phyloP scores from a whole-genome alignment of 2,888 invertebrate genomes.

The Polymixis lichenea region DNA sequence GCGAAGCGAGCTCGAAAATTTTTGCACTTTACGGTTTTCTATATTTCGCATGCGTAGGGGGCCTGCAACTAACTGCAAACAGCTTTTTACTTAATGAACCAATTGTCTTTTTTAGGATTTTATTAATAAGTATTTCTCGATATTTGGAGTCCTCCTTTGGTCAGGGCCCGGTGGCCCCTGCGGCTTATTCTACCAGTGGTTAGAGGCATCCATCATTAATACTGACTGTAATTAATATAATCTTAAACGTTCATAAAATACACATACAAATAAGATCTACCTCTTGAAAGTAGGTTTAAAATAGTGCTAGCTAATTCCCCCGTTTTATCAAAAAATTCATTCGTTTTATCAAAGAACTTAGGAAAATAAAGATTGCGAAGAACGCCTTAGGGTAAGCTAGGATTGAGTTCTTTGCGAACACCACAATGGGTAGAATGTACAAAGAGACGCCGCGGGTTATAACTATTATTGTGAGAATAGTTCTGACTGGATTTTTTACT shows the following conservation, averaged over 20 bases:
- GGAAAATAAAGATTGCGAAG: constrained; percentile 46
- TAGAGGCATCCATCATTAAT: background rate
- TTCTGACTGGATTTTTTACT: constrained; percentile 6
- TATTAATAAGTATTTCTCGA: background rate
- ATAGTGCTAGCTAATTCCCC: constrained; percentile 40
- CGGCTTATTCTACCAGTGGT: background rate
- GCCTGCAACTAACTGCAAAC: background rate
- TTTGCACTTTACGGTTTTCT: too few species aligned
- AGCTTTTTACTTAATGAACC: background rate
- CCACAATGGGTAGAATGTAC: constrained; percentile 34
- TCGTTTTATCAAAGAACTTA: constrained; percentile 60
- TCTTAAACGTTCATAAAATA: too few species aligned
- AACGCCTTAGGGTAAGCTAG: constrained; percentile 36
- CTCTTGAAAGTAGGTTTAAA: constrained; percentile 4
- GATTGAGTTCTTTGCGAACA: constrained; percentile 55
- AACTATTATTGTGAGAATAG: constrained; percentile 32
- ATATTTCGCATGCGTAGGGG: too few species aligned
- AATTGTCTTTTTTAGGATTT: too few species aligned
- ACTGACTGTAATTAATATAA: background rate
- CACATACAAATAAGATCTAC: background rate
- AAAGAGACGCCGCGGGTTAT: constrained; percentile 53
- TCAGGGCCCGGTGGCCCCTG: background rate
- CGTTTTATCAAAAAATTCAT: too few species aligned
- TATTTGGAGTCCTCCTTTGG: background rate
- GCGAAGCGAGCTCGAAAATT: too few species aligned